Base-by-base conservation (phyloP, 2,113 vertebrate species). In the Addax nasomaculatus region DNA sequence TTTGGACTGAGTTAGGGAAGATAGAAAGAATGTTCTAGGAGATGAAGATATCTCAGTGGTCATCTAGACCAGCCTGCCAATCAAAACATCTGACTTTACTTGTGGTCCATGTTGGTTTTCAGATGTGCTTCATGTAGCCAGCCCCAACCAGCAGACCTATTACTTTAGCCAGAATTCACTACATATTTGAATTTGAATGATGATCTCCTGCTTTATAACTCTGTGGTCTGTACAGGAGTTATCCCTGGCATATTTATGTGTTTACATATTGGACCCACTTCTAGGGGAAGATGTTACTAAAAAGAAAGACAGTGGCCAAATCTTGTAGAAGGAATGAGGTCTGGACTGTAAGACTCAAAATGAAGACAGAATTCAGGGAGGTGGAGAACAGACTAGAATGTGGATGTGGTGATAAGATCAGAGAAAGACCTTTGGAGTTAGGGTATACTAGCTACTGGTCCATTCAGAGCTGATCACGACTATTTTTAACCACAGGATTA, bases 351-450 rank as follows among this genome's bases (percentile, higher is more conserved):
- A 60, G 58, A 36, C 23, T 73, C 86, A 43, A 23, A 0, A 13
- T 12, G 23, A 67, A 39, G 4, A 39, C 43, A 58, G 94, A 30
- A 49, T 27, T 29, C 11, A 1, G 70, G 55, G 21, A 30, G 7
- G 36, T 2, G 27, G 36, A 49, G 27, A 33, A 2, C 1, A 7
- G 91, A 39, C 9, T 14, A 5, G 7, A 29, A 13, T 0, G 0
- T 5, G 14, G 47, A 21, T 10, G 4, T 5, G 7, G 6, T 1
- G 13, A 15, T 47, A 30, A 5, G 25, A 27, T 1, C 2, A 7
- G 10, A 7, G 7, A 12, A 6, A 6, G 10, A 5, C 0, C 1
- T 33, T 14, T 6, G 14, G 29, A 30, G 19, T 5, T 2, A 1
- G 5, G 1, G 2, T 11, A 16, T 12, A 12, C 53, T 29, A 25